Base-by-base conservation (phyloP, 2,113 vertebrate genomes). In the Candoia aspera region DNA sequence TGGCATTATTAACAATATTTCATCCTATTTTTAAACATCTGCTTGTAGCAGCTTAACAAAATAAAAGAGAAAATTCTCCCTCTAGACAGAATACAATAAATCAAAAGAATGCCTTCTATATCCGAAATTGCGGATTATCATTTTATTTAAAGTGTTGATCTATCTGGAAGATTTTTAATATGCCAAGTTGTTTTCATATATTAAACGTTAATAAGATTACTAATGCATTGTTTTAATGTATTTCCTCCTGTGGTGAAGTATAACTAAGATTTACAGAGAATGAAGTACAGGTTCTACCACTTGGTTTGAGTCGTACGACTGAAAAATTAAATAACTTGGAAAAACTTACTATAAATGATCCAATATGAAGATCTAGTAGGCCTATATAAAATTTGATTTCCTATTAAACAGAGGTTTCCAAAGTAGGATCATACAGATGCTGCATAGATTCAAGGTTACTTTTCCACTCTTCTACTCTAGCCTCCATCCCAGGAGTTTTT, bases 1-100 rank as follows among this genome's bases (percentile, higher is more conserved):
- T 8, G 6, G 19, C 89, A 84, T 92, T 93, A 92, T 73, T 95
- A 59, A 86, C 53, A 86, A 17, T 33, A 37, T n/a, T 58, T 58
- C 86, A 58, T 55, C n/a, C 54, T 33, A 21, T 58, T 33, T 87
- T 87, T 87, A 59, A 37, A 23, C 23, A 87, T 59, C 55, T 59
- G 88, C 0, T 0, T 0, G 6, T 68, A 86, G 46, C 58, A 8
- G 15, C 46, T 60, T 91, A 88, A 10, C 0, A 59, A 87, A 29
- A 93, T 90, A 93, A 0, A 91, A 91, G 58, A 68, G 58, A 90
- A 49, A 21, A 59, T 46, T 10, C 29, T 8, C 9, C 42, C 23
- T 42, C 57, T 6, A 17, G 49, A 49, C 46, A 59, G 21, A 84
- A 83, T 33, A n/a, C 54, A 58, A 37, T 37, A 3, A 24, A 90